A percentile compares a stretch with the other conserved stretches of the same genome.
Evolutionary conservation across 2,888 invertebrate species (phyloP).

Genomic region (Rotaria sp.): DNA sequence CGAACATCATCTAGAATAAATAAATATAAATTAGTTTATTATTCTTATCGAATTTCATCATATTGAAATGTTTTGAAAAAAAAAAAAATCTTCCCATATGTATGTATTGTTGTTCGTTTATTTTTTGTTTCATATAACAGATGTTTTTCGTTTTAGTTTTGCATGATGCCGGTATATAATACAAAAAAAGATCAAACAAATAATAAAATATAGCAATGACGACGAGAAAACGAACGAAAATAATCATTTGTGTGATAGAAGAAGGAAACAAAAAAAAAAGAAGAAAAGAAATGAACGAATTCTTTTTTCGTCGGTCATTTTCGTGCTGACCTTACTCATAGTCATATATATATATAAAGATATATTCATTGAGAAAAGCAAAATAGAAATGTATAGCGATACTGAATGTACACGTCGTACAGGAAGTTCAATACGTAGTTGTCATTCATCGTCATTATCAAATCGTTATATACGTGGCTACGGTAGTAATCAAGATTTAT

Average conservation of each 20-base stretch:
- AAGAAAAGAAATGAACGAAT: not conserved
- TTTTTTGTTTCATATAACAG: not conserved
- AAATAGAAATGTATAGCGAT: constrained; percentile 1
- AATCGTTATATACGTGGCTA: not conserved
- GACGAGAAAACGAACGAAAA: not conserved
- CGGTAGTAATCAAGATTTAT: not conserved
- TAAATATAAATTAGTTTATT: not conserved
- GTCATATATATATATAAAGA: not conserved
- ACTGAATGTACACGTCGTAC: not conserved
- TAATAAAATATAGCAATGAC: not conserved
- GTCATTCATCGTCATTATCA: not conserved
- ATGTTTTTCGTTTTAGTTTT: not conserved
- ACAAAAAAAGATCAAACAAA: not conserved
- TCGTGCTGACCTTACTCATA: not conserved
- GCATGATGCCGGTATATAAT: not conserved
- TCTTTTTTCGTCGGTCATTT: constrained; percentile 11
- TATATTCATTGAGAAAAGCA: not conserved
- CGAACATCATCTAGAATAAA: not conserved
- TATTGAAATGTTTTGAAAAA: not conserved
- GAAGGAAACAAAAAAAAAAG: not conserved
- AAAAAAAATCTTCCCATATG: not conserved
- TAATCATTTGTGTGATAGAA: not conserved
- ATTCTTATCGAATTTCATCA: not conserved
- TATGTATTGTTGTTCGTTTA: not conserved
- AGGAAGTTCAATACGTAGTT: not conserved